Base-by-base conservation (phyloP, 2,888 invertebrate species). In the Acrobasis consociella region DNA sequence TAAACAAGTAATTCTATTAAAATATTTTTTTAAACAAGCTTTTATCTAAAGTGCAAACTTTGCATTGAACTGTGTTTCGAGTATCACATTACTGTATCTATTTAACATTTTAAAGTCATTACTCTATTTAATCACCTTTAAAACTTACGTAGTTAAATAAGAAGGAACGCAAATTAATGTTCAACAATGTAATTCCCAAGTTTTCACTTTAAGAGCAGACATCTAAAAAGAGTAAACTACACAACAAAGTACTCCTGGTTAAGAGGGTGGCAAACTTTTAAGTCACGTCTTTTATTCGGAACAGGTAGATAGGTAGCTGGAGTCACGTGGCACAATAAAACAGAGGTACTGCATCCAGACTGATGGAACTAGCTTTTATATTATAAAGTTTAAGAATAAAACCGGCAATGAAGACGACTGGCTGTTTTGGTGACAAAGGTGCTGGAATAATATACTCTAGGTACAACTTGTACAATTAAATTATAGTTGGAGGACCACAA, bases 331-430 rank as follows among this genome's bases (percentile, higher is more conserved):
- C 73, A 80, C 76, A 79, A 80, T 82, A 81, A 79, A 82, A 65
- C 62, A n/a, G 31, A 50, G 55, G 49, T 58, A 31, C 31, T 31
- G 76, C 76, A 78, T 69, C 71, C 67, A 63, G 37, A n/a, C 64
- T 68, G 68, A 62, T 66, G 59, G 67, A 68, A 59, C 67, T 63
- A 63, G 64, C 71, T 69, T 68, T 73, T 78, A 76, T 81, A 78
- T 78, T 80, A 80, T 76, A 77, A 77, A 84, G 69, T 81, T 82
- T 83, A 73, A 75, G 75, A 80, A 83, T 85, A 85, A 82, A 85
- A 80, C 77, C 77, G 76, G 72, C 78, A 76, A 80, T 81, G 78
- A 81, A 77, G 76, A 73, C n/a, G 46, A 46, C 46, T 42, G 46
- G n/a, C n/a, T 46, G 10, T 46, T 46, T 46, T 11, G 46, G n/a